A percentile compares a stretch with the other conserved stretches of the same genome.
Conservation (phyloP, 2,113 vertebrate genomes). For the Apus apus region DNA sequence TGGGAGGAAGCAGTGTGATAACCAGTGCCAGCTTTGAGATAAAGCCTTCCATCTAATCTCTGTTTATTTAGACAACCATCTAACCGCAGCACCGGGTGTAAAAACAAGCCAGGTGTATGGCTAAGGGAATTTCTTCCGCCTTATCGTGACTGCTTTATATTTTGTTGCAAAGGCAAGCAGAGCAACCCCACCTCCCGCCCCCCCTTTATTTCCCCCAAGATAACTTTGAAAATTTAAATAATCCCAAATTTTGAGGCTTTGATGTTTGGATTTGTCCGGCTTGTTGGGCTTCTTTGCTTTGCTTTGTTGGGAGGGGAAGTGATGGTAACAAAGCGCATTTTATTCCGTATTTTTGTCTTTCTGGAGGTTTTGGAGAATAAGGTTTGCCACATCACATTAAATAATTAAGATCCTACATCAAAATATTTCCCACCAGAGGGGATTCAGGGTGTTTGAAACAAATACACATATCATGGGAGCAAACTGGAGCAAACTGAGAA, state of each 20-base stretch:
- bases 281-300: not conserved
- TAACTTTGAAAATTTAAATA: slow-evolving; percentile 44
- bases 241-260: not conserved
- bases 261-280: not conserved
- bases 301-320: not conserved
- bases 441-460: not conserved
- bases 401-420: not conserved
- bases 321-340: not conserved
- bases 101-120: slow-evolving; percentile 55
- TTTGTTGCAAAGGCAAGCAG: slow-evolving; percentile 46
- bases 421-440: not conserved
- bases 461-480: not conserved
- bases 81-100: not conserved
- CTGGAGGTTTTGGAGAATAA: not conserved
- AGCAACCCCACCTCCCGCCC: not conserved
- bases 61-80: slow-evolving; percentile 78
- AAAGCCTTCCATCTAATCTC: slow-evolving; percentile 75
- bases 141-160: not conserved
- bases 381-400: not conserved
- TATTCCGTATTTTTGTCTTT: not conserved
- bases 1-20: slow-evolving; percentile 76
- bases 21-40: slow-evolving; percentile 79
- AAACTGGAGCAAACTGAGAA: not conserved
- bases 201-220: not conserved
- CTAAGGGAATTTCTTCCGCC: slow-evolving; percentile 30